Base-by-base conservation (phyloP, 2,888 invertebrate genomes). In the Seira ritae region DNA sequence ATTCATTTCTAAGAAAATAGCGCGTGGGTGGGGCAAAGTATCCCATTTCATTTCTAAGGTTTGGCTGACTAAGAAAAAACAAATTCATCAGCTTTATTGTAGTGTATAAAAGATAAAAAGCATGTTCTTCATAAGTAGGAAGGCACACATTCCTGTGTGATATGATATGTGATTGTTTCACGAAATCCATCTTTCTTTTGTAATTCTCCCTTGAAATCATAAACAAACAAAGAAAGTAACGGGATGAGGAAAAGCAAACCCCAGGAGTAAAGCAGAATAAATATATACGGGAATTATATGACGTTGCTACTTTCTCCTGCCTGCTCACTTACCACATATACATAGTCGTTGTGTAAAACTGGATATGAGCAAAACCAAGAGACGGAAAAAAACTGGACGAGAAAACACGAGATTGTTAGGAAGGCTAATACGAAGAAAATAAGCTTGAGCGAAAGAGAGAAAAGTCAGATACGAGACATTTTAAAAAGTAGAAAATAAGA, bases 401-500 rank as follows among this genome's bases (percentile, higher is more conserved):
- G n/a, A n/a, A n/a, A n/a, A n/a, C n/a, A n/a, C n/a, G n/a, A 8
- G 60, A n/a, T 60, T n/a, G 60, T 60, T 60, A n/a, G 60, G 3
- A n/a, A 60, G 60, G n/a, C n/a, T 60, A n/a, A 60, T 17, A 60
- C 23, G n/a, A 37, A 37, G 68, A 37, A 24, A 68, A 17, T 55
- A 23, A 71, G 50, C 17, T 62, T 17, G 50, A 62, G 4, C 37
- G 42, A 37, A 31, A 31, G 55, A 71, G 65, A 42, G 42, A 17
- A 60, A 60, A 60, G 60, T 60, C 60, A 60, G 17, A 60, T 17
- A 4, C 17, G 71, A 31, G 46, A 55, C 15, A 17, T 12, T 72
- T 23, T 31, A 66, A 68, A 37, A 67, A 24, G 24, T 22, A 23
- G 12, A 79, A 67, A 4, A 37, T 65, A 62, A 15, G 60, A 65